Conservation (phyloP, 1,140 invertebrate genomes). For the Ostrea edulis region DNA sequence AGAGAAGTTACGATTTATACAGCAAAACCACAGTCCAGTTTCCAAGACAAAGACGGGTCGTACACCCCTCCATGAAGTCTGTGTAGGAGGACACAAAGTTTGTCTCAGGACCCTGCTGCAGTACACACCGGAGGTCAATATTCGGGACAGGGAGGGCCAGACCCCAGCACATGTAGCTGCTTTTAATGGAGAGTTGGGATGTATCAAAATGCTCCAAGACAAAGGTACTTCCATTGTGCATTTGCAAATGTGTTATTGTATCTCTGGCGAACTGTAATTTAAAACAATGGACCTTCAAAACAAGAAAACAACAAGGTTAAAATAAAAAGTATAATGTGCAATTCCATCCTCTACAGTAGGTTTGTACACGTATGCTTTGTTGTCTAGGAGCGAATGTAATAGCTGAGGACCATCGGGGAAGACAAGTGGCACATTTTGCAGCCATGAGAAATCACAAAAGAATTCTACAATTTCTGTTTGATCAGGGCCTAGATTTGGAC, state of each 20-base stretch:
- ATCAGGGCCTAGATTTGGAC: conserved; percentile 71
- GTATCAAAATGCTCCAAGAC: conserved; percentile 67
- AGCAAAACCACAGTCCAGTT: conserved; percentile 62
- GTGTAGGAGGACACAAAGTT: conserved; percentile 71
- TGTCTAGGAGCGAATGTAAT: conserved; percentile 70
- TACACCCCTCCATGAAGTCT: conserved; percentile 74
- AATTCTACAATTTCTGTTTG: conserved; percentile 72
- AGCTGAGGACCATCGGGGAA: conserved; percentile 68
- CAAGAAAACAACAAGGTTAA: too few relatives aligned
- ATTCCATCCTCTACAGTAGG: too few relatives aligned
- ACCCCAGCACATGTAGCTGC: conserved; percentile 74
- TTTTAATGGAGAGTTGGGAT: conserved; percentile 73
- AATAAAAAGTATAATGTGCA: too few relatives aligned
- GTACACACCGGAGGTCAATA: conserved; percentile 65
- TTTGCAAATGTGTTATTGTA: too few relatives aligned
- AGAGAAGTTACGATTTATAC: background rate
- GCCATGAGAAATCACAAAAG: conserved; percentile 73
- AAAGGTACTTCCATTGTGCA: conserved; percentile 62
- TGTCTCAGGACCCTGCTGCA: conserved; percentile 66
- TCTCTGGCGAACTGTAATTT: too few relatives aligned
- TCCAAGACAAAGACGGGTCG: conserved; percentile 59
- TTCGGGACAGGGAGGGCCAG: conserved; percentile 70
- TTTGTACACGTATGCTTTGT: too few relatives aligned
- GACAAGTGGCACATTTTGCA: conserved; percentile 73
- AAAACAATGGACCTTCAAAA: too few relatives aligned